These are phyloP conservation scores for Spizaetus ornatus DNA, from an alignment of 2,113 vertebrate species.

Conservation along the genomic window DNA sequence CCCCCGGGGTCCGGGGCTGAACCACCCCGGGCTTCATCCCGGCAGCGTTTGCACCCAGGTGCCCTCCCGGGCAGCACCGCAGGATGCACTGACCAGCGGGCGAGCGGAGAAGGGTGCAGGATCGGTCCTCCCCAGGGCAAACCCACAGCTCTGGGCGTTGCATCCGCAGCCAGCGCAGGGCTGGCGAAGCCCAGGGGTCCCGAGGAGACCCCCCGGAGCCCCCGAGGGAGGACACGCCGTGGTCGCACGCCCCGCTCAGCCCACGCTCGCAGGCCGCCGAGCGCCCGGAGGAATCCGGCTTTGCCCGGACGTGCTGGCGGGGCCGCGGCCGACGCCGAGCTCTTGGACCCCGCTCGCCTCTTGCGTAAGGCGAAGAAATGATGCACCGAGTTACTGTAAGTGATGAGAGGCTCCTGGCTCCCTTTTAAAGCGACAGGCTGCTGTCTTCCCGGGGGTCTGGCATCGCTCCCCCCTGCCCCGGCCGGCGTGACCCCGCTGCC, in stretches of 20 bases:
- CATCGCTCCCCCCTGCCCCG: background rate
- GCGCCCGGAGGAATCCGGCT: background rate
- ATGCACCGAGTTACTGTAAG: constrained; percentile 65
- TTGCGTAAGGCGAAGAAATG: constrained; percentile 58
- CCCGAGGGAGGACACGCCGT: accelerated
- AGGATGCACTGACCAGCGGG: background rate
- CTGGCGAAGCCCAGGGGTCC: background rate
- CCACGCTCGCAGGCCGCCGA: accelerated
- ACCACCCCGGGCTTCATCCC: background rate
- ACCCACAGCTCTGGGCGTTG: accelerated
- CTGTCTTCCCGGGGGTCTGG: background rate
- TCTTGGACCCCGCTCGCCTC: constrained; percentile 43
- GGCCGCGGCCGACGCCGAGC: background rate
- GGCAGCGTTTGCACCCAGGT: background rate
- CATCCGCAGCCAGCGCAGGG: accelerated
- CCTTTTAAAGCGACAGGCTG: constrained; percentile 40
- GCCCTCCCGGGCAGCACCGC: background rate
- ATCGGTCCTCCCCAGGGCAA: background rate
- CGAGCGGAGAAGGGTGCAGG: background rate
- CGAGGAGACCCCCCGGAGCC: background rate
- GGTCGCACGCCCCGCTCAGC: background rate
- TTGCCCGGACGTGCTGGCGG: background rate
- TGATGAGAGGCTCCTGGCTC: constrained; percentile 53
- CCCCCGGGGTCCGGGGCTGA: accelerated
- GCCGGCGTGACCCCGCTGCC: accelerated